Evolutionary conservation across 2,888 invertebrate species (phyloP), one percentile per base, ranked within the genome.

Genomic region (Leucophora obtusa): DNA sequence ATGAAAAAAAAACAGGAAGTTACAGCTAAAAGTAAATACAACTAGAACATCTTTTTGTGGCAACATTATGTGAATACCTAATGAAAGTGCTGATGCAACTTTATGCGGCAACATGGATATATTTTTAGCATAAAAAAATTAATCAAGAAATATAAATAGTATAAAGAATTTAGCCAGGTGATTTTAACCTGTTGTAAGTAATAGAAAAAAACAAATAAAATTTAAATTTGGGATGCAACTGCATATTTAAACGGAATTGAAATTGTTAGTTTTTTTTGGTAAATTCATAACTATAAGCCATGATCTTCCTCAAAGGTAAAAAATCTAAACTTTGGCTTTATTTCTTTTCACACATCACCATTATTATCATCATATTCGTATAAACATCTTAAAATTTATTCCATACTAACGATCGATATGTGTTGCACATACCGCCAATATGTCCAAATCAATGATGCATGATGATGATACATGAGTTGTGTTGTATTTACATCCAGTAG

Each of bases 31-130:
- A 53, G 70, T 51, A 73, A 82, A 79, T 66, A 73, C 66, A 77
- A 72, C 71, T 76, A 66, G 79, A 82, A 79, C 73, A 69, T 73
- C 60, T 66, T 43, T 28, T 33, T 56, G 79, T 28, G 56, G 56
- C 53, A 65, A 33, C 43, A 53, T 8, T 38, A 38, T 35, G 53
- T 54, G 82, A 69, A 82, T 82, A 79, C 66, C 62, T 72, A 79
- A 79, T 68, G 79, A 79, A 82, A 82, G 79, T 82, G 79, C 82
- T 79, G 54, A 66, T 72, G 73, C 73, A 76, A 76, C 73, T 73
- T 18, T 47, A 62, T 54, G 53, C 18, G 65, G 53, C 63, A 58
- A 71, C 28, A 65, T 11, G 14, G 28, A 28, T 58, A 21, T 21
- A 8, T 63, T 24, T 15, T 53, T 43, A 43, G 10, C 21, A 63